Evolutionary conservation across 1,140 invertebrate genomes (phyloP), one percentile per base, ranked within the genome.

Genomic region (Eriosoma lanigerum): DNA sequence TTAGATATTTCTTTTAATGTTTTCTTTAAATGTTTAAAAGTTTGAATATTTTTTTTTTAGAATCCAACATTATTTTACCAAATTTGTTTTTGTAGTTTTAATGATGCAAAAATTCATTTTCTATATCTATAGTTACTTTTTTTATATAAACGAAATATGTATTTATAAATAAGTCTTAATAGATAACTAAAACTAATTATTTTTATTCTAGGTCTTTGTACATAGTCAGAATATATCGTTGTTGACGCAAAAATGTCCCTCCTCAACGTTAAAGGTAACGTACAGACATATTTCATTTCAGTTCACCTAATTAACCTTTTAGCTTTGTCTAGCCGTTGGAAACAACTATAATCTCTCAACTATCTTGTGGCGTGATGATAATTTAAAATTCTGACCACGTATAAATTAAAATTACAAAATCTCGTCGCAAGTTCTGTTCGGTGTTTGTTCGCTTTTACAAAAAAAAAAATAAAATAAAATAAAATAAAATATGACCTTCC

Each of bases 191-290:
- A 46, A 68, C 19, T 21, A 15, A 13, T 44, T 68, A 46, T 70
- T 50, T 29, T 48, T 26, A 29, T 72, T 72, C 19, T 29, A 72
- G 68, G 46, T 50, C 48, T 3, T 52, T 29, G 46, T 29, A 17
- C 24, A n/a, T 52, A 72, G 29, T 29, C 68, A 10, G 68, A 19
- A 52, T 29, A 50, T 10, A 29, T 50, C 68, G 24, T 52, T 52
- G 46, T 24, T 29, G 68, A 72, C 68, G 29, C 68, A 29, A 60
- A 78, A 46, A 78, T 78, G 75, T 78, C 75, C 26, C 56, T 78
- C 8, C 75, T 78, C 75, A 78, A 78, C 54, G 56, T 78, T 46
- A 78, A 78, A 78, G 75, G 75, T 78, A 78, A 72, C 13, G 56
- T 73, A 75, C 13, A 26, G 46, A 46, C n/a, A 29, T 46, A 29